Evolutionary conservation across 2,113 vertebrate species (phyloP).

Genomic region (Scortum barcoo): DNA sequence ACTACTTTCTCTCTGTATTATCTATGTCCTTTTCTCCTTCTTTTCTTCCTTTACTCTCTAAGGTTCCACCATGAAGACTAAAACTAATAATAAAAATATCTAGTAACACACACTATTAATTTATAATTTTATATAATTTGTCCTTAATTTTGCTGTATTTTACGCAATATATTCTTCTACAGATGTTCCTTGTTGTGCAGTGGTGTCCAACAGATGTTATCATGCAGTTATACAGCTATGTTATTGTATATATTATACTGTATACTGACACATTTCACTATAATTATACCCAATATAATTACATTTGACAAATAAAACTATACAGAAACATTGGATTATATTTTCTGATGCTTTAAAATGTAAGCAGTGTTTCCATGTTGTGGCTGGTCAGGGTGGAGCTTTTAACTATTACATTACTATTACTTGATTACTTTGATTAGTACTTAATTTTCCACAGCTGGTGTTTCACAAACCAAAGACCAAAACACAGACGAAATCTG

Average conservation of each 20-base stretch:
- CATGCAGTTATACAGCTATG: too few relatives aligned
- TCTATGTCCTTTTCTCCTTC: not conserved
- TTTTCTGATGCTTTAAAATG: not conserved
- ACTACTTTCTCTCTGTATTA: not conserved
- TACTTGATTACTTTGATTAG: not conserved
- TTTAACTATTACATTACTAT: not conserved
- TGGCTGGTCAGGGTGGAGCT: not conserved
- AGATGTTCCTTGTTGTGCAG: too few relatives aligned
- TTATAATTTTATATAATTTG: not conserved
- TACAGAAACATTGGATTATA: not conserved
- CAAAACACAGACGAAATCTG: not conserved
- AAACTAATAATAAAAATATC: not conserved
- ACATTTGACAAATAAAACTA: too few relatives aligned
- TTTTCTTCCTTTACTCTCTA: not conserved
- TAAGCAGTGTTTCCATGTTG: not conserved
- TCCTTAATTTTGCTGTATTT: too few relatives aligned
- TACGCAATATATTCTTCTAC: too few relatives aligned
- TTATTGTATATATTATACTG: not conserved
- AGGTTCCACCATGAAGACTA: not conserved
- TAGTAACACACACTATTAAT: not conserved
- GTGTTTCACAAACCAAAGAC: not conserved
- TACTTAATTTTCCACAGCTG: not conserved
- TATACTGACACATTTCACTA: too few relatives aligned
- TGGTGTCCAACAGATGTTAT: too few relatives aligned
- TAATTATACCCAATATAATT: too few relatives aligned